Evolutionary conservation across 2,797 vertebrate species (phyloP).

Genomic region (Alca torda): DNA sequence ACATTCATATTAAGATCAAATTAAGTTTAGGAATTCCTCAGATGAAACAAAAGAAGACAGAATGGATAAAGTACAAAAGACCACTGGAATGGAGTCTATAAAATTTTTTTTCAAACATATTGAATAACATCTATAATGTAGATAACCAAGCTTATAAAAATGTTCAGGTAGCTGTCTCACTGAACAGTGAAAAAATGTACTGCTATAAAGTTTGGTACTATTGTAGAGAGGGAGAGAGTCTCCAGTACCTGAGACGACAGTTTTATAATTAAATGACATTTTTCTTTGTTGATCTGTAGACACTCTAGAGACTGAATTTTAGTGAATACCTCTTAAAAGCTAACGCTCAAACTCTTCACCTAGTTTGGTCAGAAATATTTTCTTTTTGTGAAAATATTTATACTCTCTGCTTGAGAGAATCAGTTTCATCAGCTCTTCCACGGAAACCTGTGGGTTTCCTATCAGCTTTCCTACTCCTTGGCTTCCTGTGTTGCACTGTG

Average conservation of each 20-base stretch:
- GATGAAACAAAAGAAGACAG: neutral
- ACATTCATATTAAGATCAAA: neutral
- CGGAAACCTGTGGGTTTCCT: neutral
- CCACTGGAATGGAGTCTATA: neutral
- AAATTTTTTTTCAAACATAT: neutral
- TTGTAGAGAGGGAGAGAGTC: neutral
- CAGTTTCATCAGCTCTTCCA: neutral
- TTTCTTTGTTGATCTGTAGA: neutral
- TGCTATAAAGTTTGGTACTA: neutral
- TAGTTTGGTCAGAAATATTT: neutral
- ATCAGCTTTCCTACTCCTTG: neutral
- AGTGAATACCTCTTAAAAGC: neutral
- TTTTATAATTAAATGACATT: neutral
- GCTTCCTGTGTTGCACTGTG: rapidly evolving
- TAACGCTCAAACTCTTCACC: neutral
- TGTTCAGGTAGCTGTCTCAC: neutral
- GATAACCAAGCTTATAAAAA: neutral
- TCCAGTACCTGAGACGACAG: neutral
- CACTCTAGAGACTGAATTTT: neutral
- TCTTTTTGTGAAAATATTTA: neutral
- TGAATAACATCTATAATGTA: neutral
- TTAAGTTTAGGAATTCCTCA: neutral
- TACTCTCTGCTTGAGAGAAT: neutral
- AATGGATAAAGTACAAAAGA: neutral
- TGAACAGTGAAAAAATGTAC: neutral